These are phyloP conservation scores for Lytechinus variegatus DNA, from an alignment of 35 echinoderm and acorn worm genomes.

Conservation along the genomic window DNA sequence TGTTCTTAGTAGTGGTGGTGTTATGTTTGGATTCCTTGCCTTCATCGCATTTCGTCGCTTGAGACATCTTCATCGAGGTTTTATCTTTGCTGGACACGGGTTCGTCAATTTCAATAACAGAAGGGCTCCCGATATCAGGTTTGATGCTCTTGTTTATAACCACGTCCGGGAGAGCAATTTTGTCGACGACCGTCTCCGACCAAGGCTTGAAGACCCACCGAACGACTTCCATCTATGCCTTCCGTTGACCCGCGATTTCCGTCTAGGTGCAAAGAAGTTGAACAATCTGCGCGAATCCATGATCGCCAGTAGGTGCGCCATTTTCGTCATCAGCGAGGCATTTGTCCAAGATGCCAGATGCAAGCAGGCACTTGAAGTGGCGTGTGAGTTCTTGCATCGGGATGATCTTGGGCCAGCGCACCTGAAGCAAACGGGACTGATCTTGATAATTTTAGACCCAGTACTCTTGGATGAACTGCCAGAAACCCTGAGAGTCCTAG, in stretches of 20 bases:
- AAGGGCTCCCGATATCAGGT: background rate
- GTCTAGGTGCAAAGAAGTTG: conserved; percentile 36
- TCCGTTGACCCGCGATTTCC: conserved; percentile 7
- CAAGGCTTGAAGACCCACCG: conserved; percentile 29
- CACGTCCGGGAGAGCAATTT: background rate
- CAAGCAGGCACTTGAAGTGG: conserved; percentile 41
- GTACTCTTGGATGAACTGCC: conserved; percentile 30
- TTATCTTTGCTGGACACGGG: background rate
- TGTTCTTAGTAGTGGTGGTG: background rate
- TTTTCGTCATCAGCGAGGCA: conserved; percentile 42
- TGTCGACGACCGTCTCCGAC: conserved; percentile 27
- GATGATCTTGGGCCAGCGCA: conserved; percentile 42
- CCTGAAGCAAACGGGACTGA: conserved; percentile 39
- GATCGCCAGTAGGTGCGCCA: conserved; percentile 17
- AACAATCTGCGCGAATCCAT: conserved; percentile 39
- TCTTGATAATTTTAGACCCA: conserved; percentile 8
- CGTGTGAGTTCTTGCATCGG: conserved; percentile 40
- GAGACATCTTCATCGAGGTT: background rate
- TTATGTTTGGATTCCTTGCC: background rate
- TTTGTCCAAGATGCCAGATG: conserved; percentile 19
- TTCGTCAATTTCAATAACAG: background rate
- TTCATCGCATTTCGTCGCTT: conserved; percentile 1
- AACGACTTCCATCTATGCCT: conserved; percentile 38
- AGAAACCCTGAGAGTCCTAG: conserved; percentile 28
- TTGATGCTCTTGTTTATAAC: conserved; percentile 40